A percentile compares a stretch with the other conserved stretches of the same genome.
Evolutionary conservation across 2,113 vertebrate species (phyloP).

Genomic region (Caranx ignobilis): DNA sequence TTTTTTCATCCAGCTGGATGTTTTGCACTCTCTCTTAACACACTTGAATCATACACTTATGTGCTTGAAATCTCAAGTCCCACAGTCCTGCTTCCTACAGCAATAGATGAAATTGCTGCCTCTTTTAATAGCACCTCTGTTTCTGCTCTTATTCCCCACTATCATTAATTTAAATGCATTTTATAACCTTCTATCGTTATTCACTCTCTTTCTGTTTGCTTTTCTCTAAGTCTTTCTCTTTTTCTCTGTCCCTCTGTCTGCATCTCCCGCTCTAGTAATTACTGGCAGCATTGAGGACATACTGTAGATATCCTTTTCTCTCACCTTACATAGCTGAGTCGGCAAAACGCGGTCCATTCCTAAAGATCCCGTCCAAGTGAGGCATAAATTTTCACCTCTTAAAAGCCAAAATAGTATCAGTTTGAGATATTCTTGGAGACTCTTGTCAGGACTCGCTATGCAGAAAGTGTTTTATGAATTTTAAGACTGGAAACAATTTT

Average conservation of each 20-base stretch:
- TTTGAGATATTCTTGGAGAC: slow-evolving; percentile 48
- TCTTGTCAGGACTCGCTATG: slow-evolving; percentile 11
- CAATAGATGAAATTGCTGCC: background rate
- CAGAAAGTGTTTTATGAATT: slow-evolving; percentile 40
- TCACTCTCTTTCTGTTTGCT: background rate
- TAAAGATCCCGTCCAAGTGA: slow-evolving; percentile 35
- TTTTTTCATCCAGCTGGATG: background rate
- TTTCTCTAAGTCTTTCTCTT: background rate
- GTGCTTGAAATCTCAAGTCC: background rate
- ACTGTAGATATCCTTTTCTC: slow-evolving; percentile 5
- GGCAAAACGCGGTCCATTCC: slow-evolving; percentile 30
- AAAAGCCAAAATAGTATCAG: slow-evolving; percentile 57
- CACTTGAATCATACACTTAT: background rate
- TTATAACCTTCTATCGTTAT: slow-evolving; percentile 10
- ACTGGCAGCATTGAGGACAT: slow-evolving; percentile 28
- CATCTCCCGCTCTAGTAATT: slow-evolving; percentile 32
- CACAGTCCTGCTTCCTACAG: background rate
- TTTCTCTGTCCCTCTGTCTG: slow-evolving; percentile 4
- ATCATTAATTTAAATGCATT: slow-evolving; percentile 25
- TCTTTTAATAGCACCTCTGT: slow-evolving; percentile 12
- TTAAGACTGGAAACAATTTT: slow-evolving; percentile 42
- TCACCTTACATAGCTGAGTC: slow-evolving; percentile 43
- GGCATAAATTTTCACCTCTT: slow-evolving; percentile 57
- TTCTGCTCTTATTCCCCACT: background rate
- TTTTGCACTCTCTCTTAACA: background rate